Evolutionary conservation across 2,113 vertebrate species (phyloP).

Genomic region (Lutjanus erythropterus): DNA sequence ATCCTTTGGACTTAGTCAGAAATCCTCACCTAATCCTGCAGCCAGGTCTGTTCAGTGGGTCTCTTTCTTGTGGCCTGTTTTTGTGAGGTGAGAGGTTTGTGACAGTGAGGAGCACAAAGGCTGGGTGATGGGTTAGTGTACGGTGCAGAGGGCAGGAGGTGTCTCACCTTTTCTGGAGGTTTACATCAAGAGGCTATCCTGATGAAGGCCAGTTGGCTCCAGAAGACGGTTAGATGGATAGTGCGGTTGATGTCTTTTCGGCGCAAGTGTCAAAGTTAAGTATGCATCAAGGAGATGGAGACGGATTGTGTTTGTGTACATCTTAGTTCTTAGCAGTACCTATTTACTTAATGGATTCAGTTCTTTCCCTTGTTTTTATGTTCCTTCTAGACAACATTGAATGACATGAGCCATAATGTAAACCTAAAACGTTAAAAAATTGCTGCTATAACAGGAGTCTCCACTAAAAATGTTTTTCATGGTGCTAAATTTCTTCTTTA

Average conservation of each 20-base stretch:
- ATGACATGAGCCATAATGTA: neutral
- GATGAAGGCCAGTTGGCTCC: slow-evolving; percentile 77
- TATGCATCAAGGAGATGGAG: slow-evolving; percentile 29
- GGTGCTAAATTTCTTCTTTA: neutral
- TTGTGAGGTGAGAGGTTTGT: slow-evolving; percentile 20
- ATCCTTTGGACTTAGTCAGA: slow-evolving; percentile 75
- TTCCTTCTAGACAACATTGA: neutral
- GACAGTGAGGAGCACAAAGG: neutral
- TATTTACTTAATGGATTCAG: neutral
- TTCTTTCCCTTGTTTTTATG: neutral
- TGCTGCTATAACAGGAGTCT: neutral
- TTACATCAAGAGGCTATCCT: neutral
- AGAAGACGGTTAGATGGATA: slow-evolving; percentile 80
- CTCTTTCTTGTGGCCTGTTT: slow-evolving; percentile 1
- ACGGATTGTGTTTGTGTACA: neutral
- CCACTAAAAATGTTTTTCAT: neutral
- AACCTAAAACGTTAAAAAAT: neutral
- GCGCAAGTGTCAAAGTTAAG: slow-evolving; percentile 80
- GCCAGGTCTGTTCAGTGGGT: slow-evolving; percentile 46
- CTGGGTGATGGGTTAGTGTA: slow-evolving; percentile 37
- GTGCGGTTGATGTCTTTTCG: slow-evolving; percentile 78
- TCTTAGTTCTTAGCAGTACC: neutral
- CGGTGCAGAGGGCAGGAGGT: neutral
- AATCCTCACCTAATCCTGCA: slow-evolving; percentile 82
- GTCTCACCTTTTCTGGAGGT: neutral